Percentiles rank a stretch among this genome's conserved stretches.
Conservation (phyloP, 2,797 vertebrate species). For the Calcarius lapponicus region DNA sequence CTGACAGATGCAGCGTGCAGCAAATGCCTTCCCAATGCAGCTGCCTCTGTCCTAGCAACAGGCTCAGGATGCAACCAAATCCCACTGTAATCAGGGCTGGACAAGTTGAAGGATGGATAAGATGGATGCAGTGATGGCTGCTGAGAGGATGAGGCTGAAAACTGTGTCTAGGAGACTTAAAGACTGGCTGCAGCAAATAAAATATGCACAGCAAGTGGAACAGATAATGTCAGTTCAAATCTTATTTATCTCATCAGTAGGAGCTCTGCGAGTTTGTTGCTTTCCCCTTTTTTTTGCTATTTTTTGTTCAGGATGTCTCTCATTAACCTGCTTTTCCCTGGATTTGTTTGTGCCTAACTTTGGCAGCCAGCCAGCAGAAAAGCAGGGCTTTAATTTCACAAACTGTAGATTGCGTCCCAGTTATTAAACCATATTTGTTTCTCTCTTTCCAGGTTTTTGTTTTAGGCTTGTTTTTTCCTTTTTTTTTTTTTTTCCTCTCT, state of each 20-base stretch:
- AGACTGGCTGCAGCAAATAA: background rate
- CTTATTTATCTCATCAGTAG: slow-evolving; percentile 48
- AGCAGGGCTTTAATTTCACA: slow-evolving; percentile 43
- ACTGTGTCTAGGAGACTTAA: background rate
- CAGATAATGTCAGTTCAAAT: slow-evolving; percentile 48
- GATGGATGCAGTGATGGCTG: slow-evolving; percentile 25
- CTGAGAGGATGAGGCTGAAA: slow-evolving; percentile 5
- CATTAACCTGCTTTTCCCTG: slow-evolving; percentile 65
- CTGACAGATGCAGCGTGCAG: background rate
- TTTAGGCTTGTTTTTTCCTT: background rate
- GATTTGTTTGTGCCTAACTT: slow-evolving; percentile 31
- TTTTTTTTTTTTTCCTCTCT: fast-evolving
- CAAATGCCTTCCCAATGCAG: slow-evolving; percentile 2
- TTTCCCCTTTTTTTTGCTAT: background rate
- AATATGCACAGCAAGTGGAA: slow-evolving; percentile 12
- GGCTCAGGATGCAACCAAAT: slow-evolving; percentile 26
- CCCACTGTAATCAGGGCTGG: slow-evolving; percentile 11
- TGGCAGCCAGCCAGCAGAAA: slow-evolving; percentile 57
- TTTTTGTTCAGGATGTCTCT: slow-evolving; percentile 16
- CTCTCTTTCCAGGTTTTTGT: slow-evolving; percentile 3
- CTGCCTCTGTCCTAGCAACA: slow-evolving; percentile 14
- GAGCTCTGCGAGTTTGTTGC: background rate
- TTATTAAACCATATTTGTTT: slow-evolving; percentile 53
- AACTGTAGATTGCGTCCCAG: background rate
- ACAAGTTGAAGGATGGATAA: slow-evolving; percentile 1